Base-by-base conservation (phyloP, 2,797 vertebrate species). In the Falco berigora region DNA sequence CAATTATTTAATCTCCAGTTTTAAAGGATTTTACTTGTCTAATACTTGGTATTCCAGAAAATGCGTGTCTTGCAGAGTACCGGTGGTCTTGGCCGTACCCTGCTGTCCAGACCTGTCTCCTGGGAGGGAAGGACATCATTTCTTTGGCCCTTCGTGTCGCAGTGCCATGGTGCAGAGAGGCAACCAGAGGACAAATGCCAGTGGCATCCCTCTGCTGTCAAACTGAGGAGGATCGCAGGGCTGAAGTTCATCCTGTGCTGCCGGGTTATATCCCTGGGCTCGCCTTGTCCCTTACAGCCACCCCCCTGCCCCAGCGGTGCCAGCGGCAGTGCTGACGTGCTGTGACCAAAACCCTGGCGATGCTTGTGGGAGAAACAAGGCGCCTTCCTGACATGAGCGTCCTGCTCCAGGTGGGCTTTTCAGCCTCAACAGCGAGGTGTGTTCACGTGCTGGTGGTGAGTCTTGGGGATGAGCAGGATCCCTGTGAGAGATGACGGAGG, bases 331-430 rank as follows among this genome's bases (percentile, higher is more conserved):
- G 82, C 89, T 53, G 80, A 4, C 0, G 0, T 24, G 47, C 13
- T 3, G 3, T 68, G 90, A 6, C 55, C 52, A 49, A 74, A 73
- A 30, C 20, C 69, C 40, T 72, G 63, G 25, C 0, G 4, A 1
- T 25, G 69, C 36, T 59, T 0, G 0, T 22, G 50, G 55, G 21
- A 76, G 69, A n/a, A 58, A 7, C 22, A 56, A 27, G 38, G 4
- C 0, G 0, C 6, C 23, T 19, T 62, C 10, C 56, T 42, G 68
- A 8, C 3, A 0, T 4, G 74, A 8, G 23, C 1, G 0, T 12
- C 20, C 64, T 22, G 73, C 18, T 47, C 12, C 4, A 49, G 53
- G 17, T 2, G 30, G 53, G 59, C 9, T 38, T 28, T 34, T 25
- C n/a, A 5, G 59, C 61, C 59, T 63, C 67, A 14, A 0, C 47